Evolutionary conservation across 1,140 invertebrate genomes (phyloP).

Genomic region (Hylaeus volcanicus): DNA sequence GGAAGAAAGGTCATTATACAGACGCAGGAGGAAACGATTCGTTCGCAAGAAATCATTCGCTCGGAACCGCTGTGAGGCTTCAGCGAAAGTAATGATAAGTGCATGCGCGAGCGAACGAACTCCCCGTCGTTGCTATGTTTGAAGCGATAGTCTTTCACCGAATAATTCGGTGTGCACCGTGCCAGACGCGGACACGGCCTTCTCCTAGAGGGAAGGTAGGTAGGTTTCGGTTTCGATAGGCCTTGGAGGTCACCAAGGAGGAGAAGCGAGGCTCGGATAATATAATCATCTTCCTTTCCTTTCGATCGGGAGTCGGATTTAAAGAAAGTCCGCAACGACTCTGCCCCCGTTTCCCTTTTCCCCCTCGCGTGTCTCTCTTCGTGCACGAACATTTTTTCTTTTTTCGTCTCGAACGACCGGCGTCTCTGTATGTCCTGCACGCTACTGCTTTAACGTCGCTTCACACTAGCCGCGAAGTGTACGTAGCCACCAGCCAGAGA

Average conservation of each 20-base stretch:
- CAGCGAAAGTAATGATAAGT: conserved; percentile 51
- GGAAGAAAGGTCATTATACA: conserved; percentile 35
- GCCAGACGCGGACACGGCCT: conserved; percentile 29
- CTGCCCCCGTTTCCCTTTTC: conserved; percentile 11
- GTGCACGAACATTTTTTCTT: conserved; percentile 33
- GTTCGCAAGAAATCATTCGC: conserved; percentile 32
- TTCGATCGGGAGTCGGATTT: conserved; percentile 44
- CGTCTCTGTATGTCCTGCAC: conserved; percentile 25
- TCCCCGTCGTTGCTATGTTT: background rate
- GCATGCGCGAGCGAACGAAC: background rate
- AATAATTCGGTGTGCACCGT: conserved; percentile 33
- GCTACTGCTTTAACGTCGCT: conserved; percentile 5
- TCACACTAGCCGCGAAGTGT: conserved; percentile 24
- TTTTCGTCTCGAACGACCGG: conserved; percentile 3
- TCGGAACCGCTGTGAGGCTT: conserved; percentile 37
- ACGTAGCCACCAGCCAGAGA: conserved; percentile 66
- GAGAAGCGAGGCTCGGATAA: conserved; percentile 64
- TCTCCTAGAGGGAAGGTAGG: conserved; percentile 50
- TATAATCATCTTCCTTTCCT: conserved; percentile 57
- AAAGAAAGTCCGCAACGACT: conserved; percentile 59
- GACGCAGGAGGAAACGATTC: conserved; percentile 45
- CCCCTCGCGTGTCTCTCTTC: background rate
- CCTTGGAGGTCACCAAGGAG: conserved; percentile 63
- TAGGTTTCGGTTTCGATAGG: conserved; percentile 65
- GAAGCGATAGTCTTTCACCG: conserved; percentile 54